A percentile compares a stretch with the other conserved stretches of the same genome.
phyloP scores from a whole-genome alignment of 1,140 invertebrate genomes.

The Musca domestica region DNA sequence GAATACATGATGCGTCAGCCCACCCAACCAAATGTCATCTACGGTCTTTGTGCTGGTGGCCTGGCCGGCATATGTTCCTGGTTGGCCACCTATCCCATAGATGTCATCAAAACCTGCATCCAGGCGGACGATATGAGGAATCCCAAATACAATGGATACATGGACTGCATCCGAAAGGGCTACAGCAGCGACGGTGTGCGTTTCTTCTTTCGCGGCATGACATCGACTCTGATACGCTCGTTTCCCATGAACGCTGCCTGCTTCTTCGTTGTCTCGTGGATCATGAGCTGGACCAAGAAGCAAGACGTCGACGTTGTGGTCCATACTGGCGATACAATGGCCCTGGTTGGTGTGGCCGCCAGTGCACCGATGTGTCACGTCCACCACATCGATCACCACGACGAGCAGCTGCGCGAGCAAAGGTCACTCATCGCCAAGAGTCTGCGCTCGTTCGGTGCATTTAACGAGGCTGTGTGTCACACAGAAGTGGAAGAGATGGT shows the following conservation, averaged over 20 bases:
- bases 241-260: conserved; percentile 92
- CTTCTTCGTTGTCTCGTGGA: conserved; percentile 82
- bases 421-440: conserved; percentile 27
- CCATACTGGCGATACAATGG: conserved; percentile 23
- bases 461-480: conserved; percentile 51
- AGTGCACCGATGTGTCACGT: conserved; percentile 18
- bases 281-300: conserved; percentile 51
- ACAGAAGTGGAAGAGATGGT: conserved; percentile 29
- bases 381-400: conserved; percentile 13
- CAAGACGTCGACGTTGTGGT: conserved; percentile 32
- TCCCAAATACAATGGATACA: conserved; percentile 63
- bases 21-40: conserved; percentile 54
- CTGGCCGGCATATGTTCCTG: conserved; percentile 81
- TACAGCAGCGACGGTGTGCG: conserved; percentile 66
- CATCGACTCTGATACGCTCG: conserved; percentile 75
- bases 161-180: conserved; percentile 72
- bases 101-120: conserved; percentile 85
- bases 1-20: conserved; percentile 63
- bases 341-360: conserved; percentile 7
- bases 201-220: conserved; percentile 70
- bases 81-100: conserved; percentile 81
- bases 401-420: conserved; percentile 5
- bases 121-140: conserved; percentile 69
- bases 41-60: conserved; percentile 76
- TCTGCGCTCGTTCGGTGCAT: conserved; percentile 47